These are phyloP conservation scores for Riparia riparia DNA, from an alignment of 2,113 vertebrate genomes.

Conservation along the genomic window DNA sequence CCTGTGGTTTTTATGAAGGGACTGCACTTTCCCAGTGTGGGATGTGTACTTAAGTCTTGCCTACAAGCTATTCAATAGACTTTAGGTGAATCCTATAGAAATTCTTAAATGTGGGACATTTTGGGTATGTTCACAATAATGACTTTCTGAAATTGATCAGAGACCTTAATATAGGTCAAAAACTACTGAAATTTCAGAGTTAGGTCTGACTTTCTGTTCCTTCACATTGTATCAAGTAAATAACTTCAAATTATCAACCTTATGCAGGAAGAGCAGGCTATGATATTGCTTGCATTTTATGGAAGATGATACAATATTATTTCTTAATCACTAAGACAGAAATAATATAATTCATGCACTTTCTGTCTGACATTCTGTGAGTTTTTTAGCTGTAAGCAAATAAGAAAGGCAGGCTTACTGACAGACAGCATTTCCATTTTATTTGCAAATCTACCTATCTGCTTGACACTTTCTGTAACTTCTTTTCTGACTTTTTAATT, in stretches of 20 bases:
- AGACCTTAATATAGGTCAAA: background rate
- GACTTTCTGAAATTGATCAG: background rate
- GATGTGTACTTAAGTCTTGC: background rate
- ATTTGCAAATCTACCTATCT: background rate
- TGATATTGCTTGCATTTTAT: background rate
- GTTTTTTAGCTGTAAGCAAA: background rate
- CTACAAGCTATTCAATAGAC: background rate
- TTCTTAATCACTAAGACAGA: background rate
- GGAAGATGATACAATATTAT: background rate
- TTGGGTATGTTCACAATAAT: background rate
- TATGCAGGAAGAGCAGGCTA: background rate
- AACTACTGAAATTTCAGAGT: background rate
- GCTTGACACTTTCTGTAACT: background rate
- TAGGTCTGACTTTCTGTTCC: background rate
- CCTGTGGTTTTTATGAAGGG: background rate
- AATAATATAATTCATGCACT: background rate
- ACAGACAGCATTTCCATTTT: background rate
- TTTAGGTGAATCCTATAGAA: background rate
- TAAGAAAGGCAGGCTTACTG: background rate
- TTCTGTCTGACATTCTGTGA: background rate
- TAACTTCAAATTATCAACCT: background rate
- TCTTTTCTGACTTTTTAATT: background rate
- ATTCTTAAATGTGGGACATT: background rate
- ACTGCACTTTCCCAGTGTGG: background rate
- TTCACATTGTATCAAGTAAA: background rate